These are phyloP conservation scores for western clawed frog (Xenopus tropicalis) DNA, from an alignment of 2,113 vertebrate species.

Conservation along the genomic window DNA sequence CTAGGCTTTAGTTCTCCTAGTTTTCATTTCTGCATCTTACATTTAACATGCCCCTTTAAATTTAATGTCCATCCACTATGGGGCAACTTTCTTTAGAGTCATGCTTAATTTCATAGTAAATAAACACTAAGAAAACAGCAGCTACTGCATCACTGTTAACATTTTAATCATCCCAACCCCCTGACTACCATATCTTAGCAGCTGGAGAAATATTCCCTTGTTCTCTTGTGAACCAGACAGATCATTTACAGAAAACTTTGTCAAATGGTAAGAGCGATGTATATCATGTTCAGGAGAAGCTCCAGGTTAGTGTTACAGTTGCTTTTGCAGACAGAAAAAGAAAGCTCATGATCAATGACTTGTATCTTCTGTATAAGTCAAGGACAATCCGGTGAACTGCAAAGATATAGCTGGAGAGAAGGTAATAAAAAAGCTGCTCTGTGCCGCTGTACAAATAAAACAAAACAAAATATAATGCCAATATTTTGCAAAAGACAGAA, in stretches of 20 bases:
- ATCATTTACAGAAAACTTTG: not conserved
- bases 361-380: conserved; percentile 38
- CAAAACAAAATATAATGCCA: conserved; percentile 16
- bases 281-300: conserved; percentile 23
- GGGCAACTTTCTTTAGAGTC: no score
- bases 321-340: conserved; percentile 11
- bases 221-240: no score
- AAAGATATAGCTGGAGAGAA: conserved; percentile 35
- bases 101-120: no score
- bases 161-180: no score
- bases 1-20: no score
- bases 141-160: no score
- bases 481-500: conserved; percentile 19
- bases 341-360: conserved; percentile 40
- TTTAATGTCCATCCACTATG: no score
- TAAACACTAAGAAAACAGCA: no score
- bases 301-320: conserved; percentile 16
- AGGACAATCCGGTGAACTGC: conserved; percentile 35
- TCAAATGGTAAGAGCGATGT: not conserved
- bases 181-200: no score
- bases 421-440: conserved; percentile 24
- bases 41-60: no score
- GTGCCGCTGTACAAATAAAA: conserved; percentile 19
- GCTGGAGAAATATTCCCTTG: no score
- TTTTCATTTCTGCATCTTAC: no score